Evolutionary conservation across 2,888 invertebrate genomes (phyloP).

Genomic region (Tachystola acroxantha): DNA sequence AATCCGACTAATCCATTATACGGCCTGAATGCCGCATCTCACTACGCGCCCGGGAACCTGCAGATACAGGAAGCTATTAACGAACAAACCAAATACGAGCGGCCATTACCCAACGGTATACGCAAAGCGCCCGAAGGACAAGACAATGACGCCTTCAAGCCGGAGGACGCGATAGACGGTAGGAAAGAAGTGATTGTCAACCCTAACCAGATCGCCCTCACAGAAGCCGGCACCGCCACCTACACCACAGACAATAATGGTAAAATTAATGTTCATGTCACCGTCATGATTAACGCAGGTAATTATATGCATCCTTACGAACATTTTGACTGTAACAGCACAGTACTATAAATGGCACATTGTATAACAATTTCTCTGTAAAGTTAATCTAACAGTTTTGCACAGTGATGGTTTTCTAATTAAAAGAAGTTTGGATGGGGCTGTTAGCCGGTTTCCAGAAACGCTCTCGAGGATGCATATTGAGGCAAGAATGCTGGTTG

Average conservation of each 20-base stretch:
- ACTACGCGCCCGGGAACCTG: constrained; percentile 57
- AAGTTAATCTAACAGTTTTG: constrained; percentile 66
- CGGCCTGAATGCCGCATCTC: constrained; percentile 69
- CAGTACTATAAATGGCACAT: constrained; percentile 36
- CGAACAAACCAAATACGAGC: constrained; percentile 51
- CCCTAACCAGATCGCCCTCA: constrained; percentile 68
- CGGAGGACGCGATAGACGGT: constrained; percentile 80
- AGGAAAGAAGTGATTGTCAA: constrained; percentile 70
- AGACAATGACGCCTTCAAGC: constrained; percentile 84
- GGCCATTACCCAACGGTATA: constrained; percentile 67
- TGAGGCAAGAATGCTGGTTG: constrained; percentile 67
- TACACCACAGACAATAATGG: constrained; percentile 88
- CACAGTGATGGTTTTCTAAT: constrained; percentile 65
- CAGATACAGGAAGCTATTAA: constrained; percentile 26
- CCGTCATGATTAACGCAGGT: constrained; percentile 89
- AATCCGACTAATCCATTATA: constrained; percentile 59
- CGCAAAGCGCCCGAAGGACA: constrained; percentile 89
- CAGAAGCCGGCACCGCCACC: constrained; percentile 67
- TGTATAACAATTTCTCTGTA: constrained; percentile 35
- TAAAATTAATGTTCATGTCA: constrained; percentile 93
- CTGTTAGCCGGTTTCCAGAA: constrained; percentile 49
- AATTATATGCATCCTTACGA: constrained; percentile 77
- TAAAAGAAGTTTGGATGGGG: constrained; percentile 34
- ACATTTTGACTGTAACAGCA: constrained; percentile 47
- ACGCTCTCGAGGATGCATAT: constrained; percentile 73